Evolutionary conservation across 2,113 vertebrate genomes (phyloP).

Genomic region (Passer montanus): DNA sequence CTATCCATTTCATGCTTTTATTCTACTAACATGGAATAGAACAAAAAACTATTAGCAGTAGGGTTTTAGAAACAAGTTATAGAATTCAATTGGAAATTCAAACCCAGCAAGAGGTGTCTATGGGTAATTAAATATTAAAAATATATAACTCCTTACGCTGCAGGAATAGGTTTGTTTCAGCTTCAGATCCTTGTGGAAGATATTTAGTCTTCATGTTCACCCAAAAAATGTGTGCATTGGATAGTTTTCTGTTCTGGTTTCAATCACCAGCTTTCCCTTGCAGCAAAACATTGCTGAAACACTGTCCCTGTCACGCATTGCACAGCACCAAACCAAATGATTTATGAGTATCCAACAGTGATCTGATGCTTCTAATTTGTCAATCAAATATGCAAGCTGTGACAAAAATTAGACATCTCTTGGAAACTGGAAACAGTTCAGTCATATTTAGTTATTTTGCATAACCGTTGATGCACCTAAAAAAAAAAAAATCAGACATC

Average conservation of each 20-base stretch:
- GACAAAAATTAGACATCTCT: background rate
- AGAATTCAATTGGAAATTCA: background rate
- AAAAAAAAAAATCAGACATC: background rate
- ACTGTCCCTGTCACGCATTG: background rate
- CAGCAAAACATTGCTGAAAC: background rate
- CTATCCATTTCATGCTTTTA: background rate
- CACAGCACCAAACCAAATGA: background rate
- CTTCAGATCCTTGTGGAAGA: background rate
- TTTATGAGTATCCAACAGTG: background rate
- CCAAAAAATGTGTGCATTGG: background rate
- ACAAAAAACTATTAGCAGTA: background rate
- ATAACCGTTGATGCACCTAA: accelerated
- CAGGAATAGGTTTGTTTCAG: background rate
- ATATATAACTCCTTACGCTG: background rate
- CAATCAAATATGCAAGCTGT: background rate
- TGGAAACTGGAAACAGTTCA: background rate
- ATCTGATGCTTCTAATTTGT: background rate
- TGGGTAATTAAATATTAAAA: background rate
- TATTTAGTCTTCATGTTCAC: background rate
- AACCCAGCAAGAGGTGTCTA: background rate
- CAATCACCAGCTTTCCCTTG: background rate
- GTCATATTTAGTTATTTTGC: background rate
- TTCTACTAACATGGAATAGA: background rate
- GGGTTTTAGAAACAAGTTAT: background rate
- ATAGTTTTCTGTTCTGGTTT: background rate